Base-by-base conservation (phyloP, 2,113 vertebrate genomes). In the Apteryx owenii region DNA sequence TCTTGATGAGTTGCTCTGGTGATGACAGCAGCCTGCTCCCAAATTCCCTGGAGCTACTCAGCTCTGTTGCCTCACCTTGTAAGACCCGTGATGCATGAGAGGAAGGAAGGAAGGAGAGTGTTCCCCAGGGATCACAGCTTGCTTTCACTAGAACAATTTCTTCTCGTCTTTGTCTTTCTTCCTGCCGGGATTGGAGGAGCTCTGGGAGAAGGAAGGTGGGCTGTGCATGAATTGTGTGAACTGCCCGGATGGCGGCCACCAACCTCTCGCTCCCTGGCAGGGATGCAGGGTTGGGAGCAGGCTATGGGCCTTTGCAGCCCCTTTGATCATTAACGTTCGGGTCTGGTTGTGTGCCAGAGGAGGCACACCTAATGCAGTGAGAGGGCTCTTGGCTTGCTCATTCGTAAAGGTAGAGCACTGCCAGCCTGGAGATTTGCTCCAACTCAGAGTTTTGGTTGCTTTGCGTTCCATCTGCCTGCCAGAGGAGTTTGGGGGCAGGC, bases 101-200 rank as follows among this genome's bases (percentile, higher is more conserved):
- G 19, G 33, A 75, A 15, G 44, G 13, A 46, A 42, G 22, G 31
- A 46, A 44, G 22, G 31, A 78, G 23, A 15, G n/a, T 81, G 18
- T 56, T 51, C 10, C 25, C 22, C 20, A 20, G 80, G 60, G 31
- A 58, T 58, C 31, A 11, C 6, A 5, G 56, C 56, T 60, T 60
- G 56, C 56, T 60, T 60, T 60, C 18, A 29, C 56, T 60, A 19
- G 56, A 33, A 33, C n/a, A 28, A 16, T 51, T 91, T 29, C 33
- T 11, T 91, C 81, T 75, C 10, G 14, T 44, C 60, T 28, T 73
- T 14, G 25, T 61, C 72, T 44, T 73, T 23, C 73, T 54, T 73
- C 31, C 0, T 5, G n/a, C 40, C 31, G 62, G 48, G 13, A 10
- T 16, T 0, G 0, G 23, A 6, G 3, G 33, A 62, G 25, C 0